These are phyloP conservation scores for Diadophis punctatus DNA, from an alignment of 2,113 vertebrate genomes.

Conservation along the genomic window DNA sequence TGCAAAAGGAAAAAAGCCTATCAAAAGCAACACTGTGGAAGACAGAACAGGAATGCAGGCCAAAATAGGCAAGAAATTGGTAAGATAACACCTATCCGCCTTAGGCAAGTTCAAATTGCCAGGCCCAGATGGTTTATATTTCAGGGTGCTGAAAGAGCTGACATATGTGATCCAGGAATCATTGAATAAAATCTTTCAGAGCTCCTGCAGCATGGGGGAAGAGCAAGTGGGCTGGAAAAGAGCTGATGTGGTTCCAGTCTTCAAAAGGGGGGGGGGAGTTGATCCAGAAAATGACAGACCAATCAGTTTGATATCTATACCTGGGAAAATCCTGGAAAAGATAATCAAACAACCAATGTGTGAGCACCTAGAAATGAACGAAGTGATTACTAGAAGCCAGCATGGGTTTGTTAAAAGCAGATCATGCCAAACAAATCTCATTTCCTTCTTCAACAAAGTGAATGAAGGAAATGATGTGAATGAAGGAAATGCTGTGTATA, in stretches of 20 bases:
- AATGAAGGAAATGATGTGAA: background rate
- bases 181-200: background rate
- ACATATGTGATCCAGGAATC: background rate
- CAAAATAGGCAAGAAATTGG: background rate
- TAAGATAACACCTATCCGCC: background rate
- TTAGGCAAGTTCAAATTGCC: background rate
- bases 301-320: background rate
- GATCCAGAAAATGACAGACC: background rate
- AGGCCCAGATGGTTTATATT: background rate
- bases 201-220: background rate
- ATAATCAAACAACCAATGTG: background rate
- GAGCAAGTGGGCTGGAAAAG: background rate
- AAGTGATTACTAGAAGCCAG: background rate
- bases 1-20: background rate
- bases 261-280: background rate
- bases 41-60: background rate
- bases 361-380: background rate
- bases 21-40: background rate
- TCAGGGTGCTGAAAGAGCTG: background rate
- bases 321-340: background rate
- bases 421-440: background rate
- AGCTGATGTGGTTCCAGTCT: background rate
- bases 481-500: background rate
- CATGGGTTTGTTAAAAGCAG: background rate
- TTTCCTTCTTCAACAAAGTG: background rate